Evolutionary conservation across 2,888 invertebrate genomes (phyloP).

Genomic region (Phyto melanocephala): DNA sequence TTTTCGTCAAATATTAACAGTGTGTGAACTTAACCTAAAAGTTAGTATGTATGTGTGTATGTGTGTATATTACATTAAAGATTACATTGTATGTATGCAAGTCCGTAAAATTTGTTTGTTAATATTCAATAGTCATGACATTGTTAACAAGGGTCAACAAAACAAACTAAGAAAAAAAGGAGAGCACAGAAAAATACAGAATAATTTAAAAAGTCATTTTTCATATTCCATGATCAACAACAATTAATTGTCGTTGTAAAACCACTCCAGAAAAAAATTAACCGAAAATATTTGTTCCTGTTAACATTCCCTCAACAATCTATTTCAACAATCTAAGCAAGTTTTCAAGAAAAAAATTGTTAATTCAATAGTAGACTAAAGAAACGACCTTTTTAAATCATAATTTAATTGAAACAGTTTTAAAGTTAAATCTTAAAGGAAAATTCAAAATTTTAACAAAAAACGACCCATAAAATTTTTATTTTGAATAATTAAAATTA

Average conservation of each 20-base stretch:
- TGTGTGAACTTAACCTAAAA: too few relatives aligned
- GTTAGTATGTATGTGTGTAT: too few relatives aligned
- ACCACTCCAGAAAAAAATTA: constrained; percentile 30
- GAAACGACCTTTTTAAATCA: not conserved
- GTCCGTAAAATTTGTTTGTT: constrained; percentile 17
- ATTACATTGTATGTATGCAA: too few relatives aligned
- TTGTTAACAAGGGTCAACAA: constrained; percentile 29
- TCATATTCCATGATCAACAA: constrained; percentile 71
- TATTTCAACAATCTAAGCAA: not conserved
- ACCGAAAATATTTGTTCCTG: not conserved
- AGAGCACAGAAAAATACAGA: not conserved
- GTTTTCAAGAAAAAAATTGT: not conserved
- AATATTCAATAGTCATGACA: constrained; percentile 57
- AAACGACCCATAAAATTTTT: too few relatives aligned
- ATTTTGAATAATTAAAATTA: too few relatives aligned
- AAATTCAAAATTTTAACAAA: too few relatives aligned
- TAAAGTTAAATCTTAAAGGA: too few relatives aligned
- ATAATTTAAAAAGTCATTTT: constrained; percentile 55
- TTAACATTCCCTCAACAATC: not conserved
- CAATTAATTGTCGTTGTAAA: constrained; percentile 70
- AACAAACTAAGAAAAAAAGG: not conserved
- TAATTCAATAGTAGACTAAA: too few relatives aligned
- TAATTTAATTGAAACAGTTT: not conserved
- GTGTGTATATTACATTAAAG: too few relatives aligned
- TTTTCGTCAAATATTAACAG: too few relatives aligned